Conservation (phyloP, 2,113 vertebrate species). For the Cryptomyrus ogoouensis region DNA sequence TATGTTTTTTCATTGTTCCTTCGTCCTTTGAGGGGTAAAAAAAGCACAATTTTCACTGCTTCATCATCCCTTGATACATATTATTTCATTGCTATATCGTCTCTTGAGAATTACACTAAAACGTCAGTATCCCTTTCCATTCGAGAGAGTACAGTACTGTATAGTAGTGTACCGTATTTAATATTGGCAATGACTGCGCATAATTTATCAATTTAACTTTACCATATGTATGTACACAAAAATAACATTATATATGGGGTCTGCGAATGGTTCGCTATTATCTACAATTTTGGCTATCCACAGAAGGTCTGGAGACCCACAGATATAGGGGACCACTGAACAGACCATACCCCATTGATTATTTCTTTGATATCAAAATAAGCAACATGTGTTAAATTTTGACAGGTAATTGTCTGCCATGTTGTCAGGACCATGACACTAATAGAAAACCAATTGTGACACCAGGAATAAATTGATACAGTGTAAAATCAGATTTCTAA, state of each 20-base stretch:
- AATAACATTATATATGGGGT: neutral
- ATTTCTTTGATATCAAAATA: neutral
- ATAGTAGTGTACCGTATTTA: neutral
- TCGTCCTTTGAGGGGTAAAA: neutral
- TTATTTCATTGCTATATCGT: neutral
- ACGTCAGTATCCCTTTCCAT: neutral
- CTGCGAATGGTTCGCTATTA: neutral
- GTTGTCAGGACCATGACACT: neutral
- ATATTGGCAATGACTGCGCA: neutral
- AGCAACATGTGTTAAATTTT: neutral
- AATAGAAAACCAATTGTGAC: neutral
- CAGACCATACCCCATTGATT: neutral
- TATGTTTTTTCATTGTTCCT: neutral
- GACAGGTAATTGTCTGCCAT: neutral
- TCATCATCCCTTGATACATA: neutral
- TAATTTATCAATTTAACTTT: neutral
- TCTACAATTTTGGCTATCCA: neutral
- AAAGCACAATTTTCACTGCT: neutral
- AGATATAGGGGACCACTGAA: neutral
- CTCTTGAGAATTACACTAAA: neutral
- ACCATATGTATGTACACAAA: neutral
- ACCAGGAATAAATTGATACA: neutral
- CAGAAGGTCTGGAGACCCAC: neutral
- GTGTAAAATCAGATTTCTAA: neutral
- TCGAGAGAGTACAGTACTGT: neutral